Evolutionary conservation across 2,888 invertebrate species (phyloP).

Genomic region (Melikaiella ostensackeni): DNA sequence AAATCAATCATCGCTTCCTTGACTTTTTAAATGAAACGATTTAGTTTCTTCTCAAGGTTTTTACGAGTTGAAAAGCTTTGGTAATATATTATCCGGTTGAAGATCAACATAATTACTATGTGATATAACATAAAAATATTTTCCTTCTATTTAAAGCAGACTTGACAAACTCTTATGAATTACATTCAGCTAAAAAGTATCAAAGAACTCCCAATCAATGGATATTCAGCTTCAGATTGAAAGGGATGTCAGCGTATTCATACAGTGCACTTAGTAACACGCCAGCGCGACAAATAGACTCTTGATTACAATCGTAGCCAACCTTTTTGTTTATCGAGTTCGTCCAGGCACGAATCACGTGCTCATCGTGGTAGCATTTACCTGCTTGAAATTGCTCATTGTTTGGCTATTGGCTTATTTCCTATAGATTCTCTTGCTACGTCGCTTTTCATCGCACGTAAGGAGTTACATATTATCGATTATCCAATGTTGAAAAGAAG

Average conservation of each 20-base stretch:
- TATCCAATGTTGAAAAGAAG: not conserved
- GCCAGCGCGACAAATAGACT: conserved; percentile 21
- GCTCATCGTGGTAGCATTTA: not conserved
- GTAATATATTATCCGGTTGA: not conserved
- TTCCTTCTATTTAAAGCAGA: not conserved
- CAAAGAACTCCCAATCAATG: not conserved
- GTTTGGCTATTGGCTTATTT: not conserved
- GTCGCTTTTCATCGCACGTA: not conserved
- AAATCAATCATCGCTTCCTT: conserved; percentile 8
- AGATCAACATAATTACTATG: not conserved
- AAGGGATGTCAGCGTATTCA: not conserved
- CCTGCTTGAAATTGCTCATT: not conserved
- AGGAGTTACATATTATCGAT: not conserved
- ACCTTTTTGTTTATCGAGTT: not conserved
- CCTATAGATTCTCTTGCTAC: not conserved
- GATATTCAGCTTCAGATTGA: not conserved
- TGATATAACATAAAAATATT: not conserved
- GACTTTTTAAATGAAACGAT: not conserved
- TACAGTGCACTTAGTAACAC: not conserved
- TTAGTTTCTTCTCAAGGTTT: not conserved
- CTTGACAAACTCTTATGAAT: not conserved
- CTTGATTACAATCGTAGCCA: not conserved
- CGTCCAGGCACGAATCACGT: conserved; percentile 5
- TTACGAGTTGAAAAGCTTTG: not conserved
- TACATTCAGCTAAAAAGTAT: not conserved